These are phyloP conservation scores for Crioceris asparagi DNA, from an alignment of 2,888 invertebrate species.

Conservation along the genomic window DNA sequence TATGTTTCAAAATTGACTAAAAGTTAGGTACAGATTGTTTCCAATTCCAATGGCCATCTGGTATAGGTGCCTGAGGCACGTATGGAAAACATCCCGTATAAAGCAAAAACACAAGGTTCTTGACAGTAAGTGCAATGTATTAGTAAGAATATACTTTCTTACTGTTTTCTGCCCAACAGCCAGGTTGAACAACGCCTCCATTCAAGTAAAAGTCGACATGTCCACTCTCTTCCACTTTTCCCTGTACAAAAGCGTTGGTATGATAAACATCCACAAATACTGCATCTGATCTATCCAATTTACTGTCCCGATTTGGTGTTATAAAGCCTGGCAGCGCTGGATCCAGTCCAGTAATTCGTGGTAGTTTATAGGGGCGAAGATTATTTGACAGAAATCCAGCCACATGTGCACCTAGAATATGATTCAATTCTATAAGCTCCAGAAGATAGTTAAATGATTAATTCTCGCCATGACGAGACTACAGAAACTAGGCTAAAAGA, in stretches of 20 bases:
- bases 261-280: slow-evolving; percentile 61
- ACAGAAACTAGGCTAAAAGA: too few relatives aligned
- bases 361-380: slow-evolving; percentile 42
- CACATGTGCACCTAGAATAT: slow-evolving; percentile 46
- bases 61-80: too few relatives aligned
- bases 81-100: too few relatives aligned
- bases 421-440: background rate
- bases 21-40: too few relatives aligned
- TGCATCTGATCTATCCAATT: slow-evolving; percentile 53
- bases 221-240: slow-evolving; percentile 53
- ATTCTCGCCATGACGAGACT: background rate
- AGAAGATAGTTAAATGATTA: too few relatives aligned
- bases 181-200: slow-evolving; percentile 58
- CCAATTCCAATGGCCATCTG: too few relatives aligned
- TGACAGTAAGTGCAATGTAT: too few relatives aligned
- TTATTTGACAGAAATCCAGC: slow-evolving; percentile 46
- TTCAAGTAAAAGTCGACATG: slow-evolving; percentile 65
- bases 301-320: slow-evolving; percentile 41
- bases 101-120: too few relatives aligned
- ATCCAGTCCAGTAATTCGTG: slow-evolving; percentile 55
- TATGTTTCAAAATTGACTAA: too few relatives aligned
- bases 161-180: slow-evolving; percentile 46
- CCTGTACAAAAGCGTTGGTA: slow-evolving; percentile 59
- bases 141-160: slow-evolving; percentile 14
- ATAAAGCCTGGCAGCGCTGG: slow-evolving; percentile 61